Conservation (phyloP, 2,888 invertebrate species). For the Himalopsyche anomala region DNA sequence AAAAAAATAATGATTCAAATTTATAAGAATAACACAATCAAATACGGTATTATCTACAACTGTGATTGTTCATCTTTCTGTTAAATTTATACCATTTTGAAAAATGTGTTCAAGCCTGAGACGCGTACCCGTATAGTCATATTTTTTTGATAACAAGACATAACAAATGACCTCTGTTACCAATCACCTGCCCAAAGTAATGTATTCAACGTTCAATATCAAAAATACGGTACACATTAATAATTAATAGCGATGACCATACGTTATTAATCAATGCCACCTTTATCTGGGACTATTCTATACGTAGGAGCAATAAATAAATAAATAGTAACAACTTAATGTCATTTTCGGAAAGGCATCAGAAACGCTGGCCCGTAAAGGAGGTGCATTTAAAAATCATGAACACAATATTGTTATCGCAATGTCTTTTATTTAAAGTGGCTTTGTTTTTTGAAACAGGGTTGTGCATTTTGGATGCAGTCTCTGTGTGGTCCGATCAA, state of each 20-base stretch:
- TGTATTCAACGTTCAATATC: slow-evolving; percentile 29
- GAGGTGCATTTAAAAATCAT: slow-evolving; percentile 33
- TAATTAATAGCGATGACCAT: slow-evolving; percentile 35
- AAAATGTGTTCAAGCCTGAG: too few relatives aligned
- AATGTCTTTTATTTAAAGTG: slow-evolving; percentile 47
- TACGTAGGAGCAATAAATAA: slow-evolving; percentile 35
- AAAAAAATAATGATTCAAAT: too few relatives aligned
- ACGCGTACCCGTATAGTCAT: not conserved
- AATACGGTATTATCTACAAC: too few relatives aligned
- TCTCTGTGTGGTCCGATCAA: slow-evolving; percentile 6
- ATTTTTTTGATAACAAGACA: slow-evolving; percentile 10
- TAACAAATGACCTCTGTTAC: not conserved
- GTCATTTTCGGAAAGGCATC: slow-evolving; percentile 34
- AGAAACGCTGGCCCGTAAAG: slow-evolving; percentile 11
- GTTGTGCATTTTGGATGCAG: slow-evolving; percentile 1
- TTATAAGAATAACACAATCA: too few relatives aligned
- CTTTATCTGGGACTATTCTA: slow-evolving; percentile 20
- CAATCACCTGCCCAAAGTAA: slow-evolving; percentile 23
- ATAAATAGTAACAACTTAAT: slow-evolving; percentile 42
- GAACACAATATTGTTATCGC: slow-evolving; percentile 46
- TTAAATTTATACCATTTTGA: too few relatives aligned
- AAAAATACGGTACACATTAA: slow-evolving; percentile 33
- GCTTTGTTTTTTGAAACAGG: slow-evolving; percentile 44
- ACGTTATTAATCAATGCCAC: slow-evolving; percentile 42
- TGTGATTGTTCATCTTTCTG: too few relatives aligned